These are phyloP conservation scores for Piscicola geometra DNA, from an alignment of 2,888 invertebrate species.

Conservation along the genomic window DNA sequence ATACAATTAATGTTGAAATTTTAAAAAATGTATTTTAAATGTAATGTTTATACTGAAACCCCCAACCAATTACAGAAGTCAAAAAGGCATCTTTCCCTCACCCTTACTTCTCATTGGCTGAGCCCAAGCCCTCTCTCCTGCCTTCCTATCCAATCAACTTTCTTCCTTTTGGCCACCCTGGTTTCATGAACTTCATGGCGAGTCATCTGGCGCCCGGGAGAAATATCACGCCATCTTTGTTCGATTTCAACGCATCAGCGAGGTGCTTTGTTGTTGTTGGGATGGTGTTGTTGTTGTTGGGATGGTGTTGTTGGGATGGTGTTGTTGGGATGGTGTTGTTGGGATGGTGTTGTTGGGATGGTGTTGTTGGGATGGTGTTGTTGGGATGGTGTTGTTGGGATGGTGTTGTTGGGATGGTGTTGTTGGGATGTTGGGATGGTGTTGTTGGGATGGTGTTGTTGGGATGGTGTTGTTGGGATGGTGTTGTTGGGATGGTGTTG, in stretches of 20 bases:
- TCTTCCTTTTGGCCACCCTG: conserved; percentile 24
- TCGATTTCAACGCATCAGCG: background rate
- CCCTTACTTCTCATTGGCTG: conserved; percentile 22
- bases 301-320: too few species aligned
- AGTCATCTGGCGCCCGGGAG: conserved; percentile 22
- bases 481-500: too few species aligned
- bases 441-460: too few species aligned
- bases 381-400: too few species aligned
- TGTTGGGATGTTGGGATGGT: too few species aligned
- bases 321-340: too few species aligned
- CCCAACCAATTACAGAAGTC: background rate
- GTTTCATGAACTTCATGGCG: conserved; percentile 25
- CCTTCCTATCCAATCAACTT: conserved; percentile 24
- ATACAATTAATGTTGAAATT: too few species aligned
- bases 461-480: too few species aligned
- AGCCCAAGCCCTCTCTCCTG: conserved; percentile 11
- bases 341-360: too few species aligned
- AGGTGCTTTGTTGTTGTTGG: background rate
- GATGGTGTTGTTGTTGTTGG: too few species aligned
- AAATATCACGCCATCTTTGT: conserved; percentile 1
- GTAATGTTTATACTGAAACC: background rate
- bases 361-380: too few species aligned
- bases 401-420: too few species aligned
- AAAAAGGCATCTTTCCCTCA: conserved; percentile 25
- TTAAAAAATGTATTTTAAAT: background rate